Base-by-base conservation (phyloP, 2,888 invertebrate genomes). In the Nezara viridula region DNA sequence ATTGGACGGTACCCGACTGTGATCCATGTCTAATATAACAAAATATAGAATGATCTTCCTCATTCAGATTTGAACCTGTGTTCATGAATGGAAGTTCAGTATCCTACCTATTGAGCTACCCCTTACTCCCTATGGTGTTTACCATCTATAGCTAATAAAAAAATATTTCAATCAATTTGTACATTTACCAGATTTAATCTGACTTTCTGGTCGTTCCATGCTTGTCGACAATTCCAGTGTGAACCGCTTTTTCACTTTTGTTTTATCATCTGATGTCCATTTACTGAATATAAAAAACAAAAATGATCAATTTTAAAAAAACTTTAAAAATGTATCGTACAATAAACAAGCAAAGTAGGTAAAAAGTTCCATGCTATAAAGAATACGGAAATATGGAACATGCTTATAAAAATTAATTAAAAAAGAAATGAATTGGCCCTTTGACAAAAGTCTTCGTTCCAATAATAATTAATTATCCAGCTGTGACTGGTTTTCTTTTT, bases 221-320 rank as follows among this genome's bases (percentile, higher is more conserved):
- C 91, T 90, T 21, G 91, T 89, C 89, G 95, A 93, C 93, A 97
- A 95, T 92, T 97, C 97, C 91, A 97, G 93, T 85, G 96, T 96
- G 93, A 97, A 96, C 40, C 95, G 95, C 92, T 95, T 96, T 93
- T 96, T 96, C 92, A 95, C 95, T 90, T 95, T 94, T 90, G 95
- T 94, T 91, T 95, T 95, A 89, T 96, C 96, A 91, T 96, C 96
- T 90, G 95, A 95, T 85, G 95, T 93, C 94, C 96, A 96, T 50
- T 90, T 90, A 52, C 91, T 91, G 86, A 73, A 88, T 73, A 24
- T 40, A 77, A 81, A 81, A 81, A 40, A 77, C 40, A 77, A 32
- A 73, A 73, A 37, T 73, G 66, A 37, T 9, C 5, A 21, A 73
- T 32, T 49, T 86, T 87, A 87, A 37, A 40, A 40, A 27, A 44